Evolutionary conservation across 1,140 invertebrate genomes (phyloP), one percentile per base, ranked within the genome.

Genomic region (Trissolcus basalis): DNA sequence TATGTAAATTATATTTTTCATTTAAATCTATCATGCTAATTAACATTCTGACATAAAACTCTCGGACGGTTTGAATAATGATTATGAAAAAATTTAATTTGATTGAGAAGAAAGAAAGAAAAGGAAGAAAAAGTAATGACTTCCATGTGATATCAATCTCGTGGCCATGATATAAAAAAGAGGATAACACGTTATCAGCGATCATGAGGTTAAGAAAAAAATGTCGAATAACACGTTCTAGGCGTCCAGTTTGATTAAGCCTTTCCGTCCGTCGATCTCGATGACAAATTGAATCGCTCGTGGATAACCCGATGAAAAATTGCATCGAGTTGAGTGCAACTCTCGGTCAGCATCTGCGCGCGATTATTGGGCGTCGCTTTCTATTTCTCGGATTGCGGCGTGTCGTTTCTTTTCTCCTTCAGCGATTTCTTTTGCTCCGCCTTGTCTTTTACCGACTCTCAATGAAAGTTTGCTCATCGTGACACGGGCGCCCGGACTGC

Each of bases 331-430:
- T 53, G 65, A 73, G 55, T 55, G 61, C 61, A 65, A 44, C 48
- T 54, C 60, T 60, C 33, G 60, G 69, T 64, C 54, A 58, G 61
- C 61, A 60, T 73, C 61, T 50, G 53, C 14, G 64, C 33, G 45
- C 33, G 48, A 69, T 75, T 74, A 63, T 74, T 74, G 63, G 56
- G 39, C 54, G 71, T 68, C 63, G 63, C 58, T 68, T 74, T 68
- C 63, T 35, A 53, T 69, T 69, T 75, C 43, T 51, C 51, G 10
- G 6, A 59, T 64, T n/a, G n/a, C 54, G 36, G 47, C 60, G 51
- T 72, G 54, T 72, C 69, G 44, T 54, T 61, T 59, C 50, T 70
- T 60, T 27, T 27, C 19, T 27, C 60, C 19, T 39, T 41, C 3
- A 56, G 16, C 50, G 41, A 43, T 55, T 51, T 55, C 48, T 60